These are phyloP conservation scores for Synergus japonicus DNA, from an alignment of 2,888 invertebrate species.

Conservation along the genomic window DNA sequence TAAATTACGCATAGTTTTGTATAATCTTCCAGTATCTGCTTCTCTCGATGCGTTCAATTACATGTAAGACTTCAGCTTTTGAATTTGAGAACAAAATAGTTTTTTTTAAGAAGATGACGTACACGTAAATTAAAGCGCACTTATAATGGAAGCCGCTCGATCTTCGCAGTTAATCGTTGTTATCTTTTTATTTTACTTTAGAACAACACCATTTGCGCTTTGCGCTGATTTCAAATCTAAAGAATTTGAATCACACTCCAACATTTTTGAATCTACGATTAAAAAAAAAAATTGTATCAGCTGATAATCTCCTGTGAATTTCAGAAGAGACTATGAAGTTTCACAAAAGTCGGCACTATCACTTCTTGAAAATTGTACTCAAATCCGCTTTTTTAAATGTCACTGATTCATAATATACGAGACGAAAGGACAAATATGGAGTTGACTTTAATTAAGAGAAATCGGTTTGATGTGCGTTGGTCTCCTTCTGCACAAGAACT, in stretches of 20 bases:
- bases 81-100: conserved; percentile 7
- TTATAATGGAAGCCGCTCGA: background rate
- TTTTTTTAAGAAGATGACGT: conserved; percentile 3
- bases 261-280: background rate
- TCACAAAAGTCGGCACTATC: background rate
- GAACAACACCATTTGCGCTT: background rate
- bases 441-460: background rate
- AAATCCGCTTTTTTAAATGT: too few species aligned
- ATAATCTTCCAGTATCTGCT: conserved; percentile 6
- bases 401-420: too few species aligned
- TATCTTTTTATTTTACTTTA: conserved; percentile 2
- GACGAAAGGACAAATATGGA: background rate
- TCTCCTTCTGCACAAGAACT: conserved; percentile 7
- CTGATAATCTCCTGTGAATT: too few species aligned
- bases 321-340: background rate
- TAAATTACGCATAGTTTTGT: conserved; percentile 27
- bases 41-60: background rate
- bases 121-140: conserved; percentile 24
- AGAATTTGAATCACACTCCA: background rate
- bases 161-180: background rate
- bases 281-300: background rate
- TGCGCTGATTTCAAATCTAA: background rate
- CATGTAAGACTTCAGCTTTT: background rate
- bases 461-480: background rate
- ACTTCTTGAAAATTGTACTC: background rate